Evolutionary conservation across 2,797 vertebrate genomes (phyloP), one percentile per base, ranked within the genome.

Genomic region (Heterohyrax brucei): DNA sequence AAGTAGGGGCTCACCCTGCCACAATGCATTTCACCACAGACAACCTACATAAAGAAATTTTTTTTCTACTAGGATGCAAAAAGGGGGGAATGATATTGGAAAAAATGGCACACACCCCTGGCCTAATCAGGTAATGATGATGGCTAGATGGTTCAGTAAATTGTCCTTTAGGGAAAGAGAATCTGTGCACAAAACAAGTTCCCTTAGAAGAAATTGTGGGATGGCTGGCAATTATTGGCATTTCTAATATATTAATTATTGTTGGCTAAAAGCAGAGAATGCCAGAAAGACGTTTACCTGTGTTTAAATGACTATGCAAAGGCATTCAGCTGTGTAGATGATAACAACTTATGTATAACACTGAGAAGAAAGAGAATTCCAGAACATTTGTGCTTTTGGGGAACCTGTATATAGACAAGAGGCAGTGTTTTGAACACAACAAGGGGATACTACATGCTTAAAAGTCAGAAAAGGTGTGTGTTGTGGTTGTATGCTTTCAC

Each of bases 161-260:
- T 13, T 44, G 68, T 53, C 44, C 59, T 66, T 87, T 75, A 81
- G 59, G 68, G 68, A 91, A 91, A 91, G 73, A 56, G 68, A 59
- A 81, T 68, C 18, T 87, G 48, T 80, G 28, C 2, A 76, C 13
- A 8, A 91, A 91, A 39, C n/a, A 79, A 81, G 21, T 75, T 64
- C 22, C 48, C 21, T 75, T 66, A 85, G n/a, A 89, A 46, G 62
- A 66, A 79, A 46, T 79, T 66, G 66, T 66, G 56, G 48, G 46
- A 33, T 68, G 48, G 50, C 39, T 59, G 75, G 22, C 64, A 61
- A 48, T 92, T 61, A 70, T 33, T 77, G 76, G 75, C 28, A 79
- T 61, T 22, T 68, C 39, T 78, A 9, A 48, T 39, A 78, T 59
- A n/a, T 66, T n/a, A 66, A 66, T 53, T 53, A 53, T 53, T 53